Percentiles rank a stretch among this genome's conserved stretches.
Conservation (phyloP, 1,140 invertebrate genomes). For the Trinorchestia longiramus region DNA sequence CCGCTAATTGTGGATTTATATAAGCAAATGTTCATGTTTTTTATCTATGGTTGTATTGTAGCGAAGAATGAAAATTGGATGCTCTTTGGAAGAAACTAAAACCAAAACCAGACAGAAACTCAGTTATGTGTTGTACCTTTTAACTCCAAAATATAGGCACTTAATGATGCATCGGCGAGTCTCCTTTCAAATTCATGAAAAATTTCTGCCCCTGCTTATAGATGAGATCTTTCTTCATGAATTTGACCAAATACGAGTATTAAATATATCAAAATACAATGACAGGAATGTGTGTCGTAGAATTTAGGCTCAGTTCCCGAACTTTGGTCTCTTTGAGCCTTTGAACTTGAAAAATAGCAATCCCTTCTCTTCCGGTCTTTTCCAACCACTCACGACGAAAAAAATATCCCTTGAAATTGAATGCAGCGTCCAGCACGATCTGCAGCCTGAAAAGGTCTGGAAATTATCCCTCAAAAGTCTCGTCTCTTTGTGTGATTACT, state of each 20-base stretch:
- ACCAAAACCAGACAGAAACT: neutral
- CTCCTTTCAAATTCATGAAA: neutral
- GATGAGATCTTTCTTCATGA: neutral
- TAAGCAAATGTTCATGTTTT: neutral
- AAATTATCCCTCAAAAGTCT: conserved; percentile 7
- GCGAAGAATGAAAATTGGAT: neutral
- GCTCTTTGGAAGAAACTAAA: neutral
- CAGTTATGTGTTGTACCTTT: neutral
- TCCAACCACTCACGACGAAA: neutral
- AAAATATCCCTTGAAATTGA: neutral
- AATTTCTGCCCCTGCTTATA: neutral
- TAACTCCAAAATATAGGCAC: neutral
- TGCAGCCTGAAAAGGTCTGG: neutral
- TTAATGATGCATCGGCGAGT: neutral
- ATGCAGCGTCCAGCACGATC: neutral
- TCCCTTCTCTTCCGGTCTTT: neutral
- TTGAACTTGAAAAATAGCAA: neutral
- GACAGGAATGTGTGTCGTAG: neutral
- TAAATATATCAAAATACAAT: neutral
- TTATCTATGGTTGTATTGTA: neutral
- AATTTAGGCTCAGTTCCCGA: neutral
- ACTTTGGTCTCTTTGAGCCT: neutral
- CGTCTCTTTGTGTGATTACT: conserved; percentile 47
- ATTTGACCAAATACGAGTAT: neutral
- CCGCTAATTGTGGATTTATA: neutral